Evolutionary conservation across 2,888 invertebrate genomes (phyloP).

Genomic region (Melipona beecheii): DNA sequence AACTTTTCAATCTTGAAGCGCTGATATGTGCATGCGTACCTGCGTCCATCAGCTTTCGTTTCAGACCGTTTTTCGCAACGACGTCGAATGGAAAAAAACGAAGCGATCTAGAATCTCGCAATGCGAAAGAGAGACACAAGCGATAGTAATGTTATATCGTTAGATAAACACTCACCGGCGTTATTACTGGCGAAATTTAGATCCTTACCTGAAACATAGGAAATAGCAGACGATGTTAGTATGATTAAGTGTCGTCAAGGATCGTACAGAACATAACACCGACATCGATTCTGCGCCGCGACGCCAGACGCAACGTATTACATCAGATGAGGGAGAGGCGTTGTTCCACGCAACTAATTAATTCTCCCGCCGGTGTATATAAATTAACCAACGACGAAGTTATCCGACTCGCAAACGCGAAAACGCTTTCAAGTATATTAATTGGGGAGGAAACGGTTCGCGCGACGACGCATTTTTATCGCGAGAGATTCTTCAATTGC

Average conservation of each 20-base stretch:
- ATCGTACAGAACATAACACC: constrained; percentile 38
- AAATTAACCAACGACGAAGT: constrained; percentile 52
- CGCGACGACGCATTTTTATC: constrained; percentile 31
- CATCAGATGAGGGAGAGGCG: constrained; percentile 18
- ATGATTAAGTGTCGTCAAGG: constrained; percentile 49
- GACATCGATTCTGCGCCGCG: constrained; percentile 60
- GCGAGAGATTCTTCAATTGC: constrained; percentile 20
- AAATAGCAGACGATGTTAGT: constrained; percentile 60
- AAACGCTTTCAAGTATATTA: constrained; percentile 45
- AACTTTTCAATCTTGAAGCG: not conserved
- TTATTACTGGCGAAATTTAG: constrained; percentile 83
- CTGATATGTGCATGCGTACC: not conserved
- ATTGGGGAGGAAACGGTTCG: constrained; percentile 11
- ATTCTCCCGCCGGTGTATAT: constrained; percentile 50
- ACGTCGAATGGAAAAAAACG: not conserved
- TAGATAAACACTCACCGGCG: constrained; percentile 82
- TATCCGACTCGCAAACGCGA: constrained; percentile 36
- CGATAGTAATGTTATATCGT: constrained; percentile 69
- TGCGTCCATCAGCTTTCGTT: not conserved
- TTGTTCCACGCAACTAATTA: constrained; percentile 52
- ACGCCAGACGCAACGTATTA: constrained; percentile 41
- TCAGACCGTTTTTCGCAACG: not conserved
- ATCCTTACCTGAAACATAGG: constrained; percentile 82
- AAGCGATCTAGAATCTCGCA: not conserved
- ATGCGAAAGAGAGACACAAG: constrained; percentile 25